Base-by-base conservation (phyloP, 2,888 invertebrate species). In the Octonoba sinensis region DNA sequence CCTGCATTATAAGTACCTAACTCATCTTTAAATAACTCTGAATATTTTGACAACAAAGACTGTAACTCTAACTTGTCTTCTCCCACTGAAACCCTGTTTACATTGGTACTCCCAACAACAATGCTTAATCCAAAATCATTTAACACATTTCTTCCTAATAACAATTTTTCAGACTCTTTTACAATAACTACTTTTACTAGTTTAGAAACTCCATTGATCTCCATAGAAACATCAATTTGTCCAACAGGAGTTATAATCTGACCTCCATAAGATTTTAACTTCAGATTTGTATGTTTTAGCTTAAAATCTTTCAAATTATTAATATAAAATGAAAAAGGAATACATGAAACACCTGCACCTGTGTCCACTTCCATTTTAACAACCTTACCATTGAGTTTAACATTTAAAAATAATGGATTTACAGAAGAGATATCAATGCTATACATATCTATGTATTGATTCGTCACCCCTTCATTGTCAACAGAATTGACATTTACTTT, bases 401-500 rank as follows among this genome's bases (percentile, higher is more conserved):
- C n/a, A n/a, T n/a, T n/a, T n/a, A n/a, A n/a, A n/a, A n/a, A n/a
- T n/a, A n/a, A n/a, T n/a, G n/a, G n/a, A n/a, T n/a, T n/a, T n/a
- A n/a, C n/a, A n/a, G n/a, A n/a, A n/a, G n/a, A n/a, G n/a, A n/a
- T n/a, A n/a, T n/a, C n/a, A n/a, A n/a, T n/a, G n/a, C n/a, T n/a
- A n/a, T n/a, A n/a, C n/a, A n/a, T 51, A 51, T 51, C 51, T n/a
- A 51, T 3, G 8, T 51, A 51, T 11, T 51, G 51, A 51, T 4
- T 11, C 36, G 3, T 4, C 3, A 27, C 13, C 1, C 15, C n/a
- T 62, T 62, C 62, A 62, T 27, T 27, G n/a, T n/a, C n/a, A 22
- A 62, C 62, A 62, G 16, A 27, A 27, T 62, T 62, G 15, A 62
- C 62, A 62, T 62, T 27, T 27, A 27, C 36, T 27, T 62, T 62